A percentile compares a stretch with the other conserved stretches of the same genome.
Conservation (phyloP, 2,888 invertebrate genomes). For the Sinopyrophorus schimmeli region DNA sequence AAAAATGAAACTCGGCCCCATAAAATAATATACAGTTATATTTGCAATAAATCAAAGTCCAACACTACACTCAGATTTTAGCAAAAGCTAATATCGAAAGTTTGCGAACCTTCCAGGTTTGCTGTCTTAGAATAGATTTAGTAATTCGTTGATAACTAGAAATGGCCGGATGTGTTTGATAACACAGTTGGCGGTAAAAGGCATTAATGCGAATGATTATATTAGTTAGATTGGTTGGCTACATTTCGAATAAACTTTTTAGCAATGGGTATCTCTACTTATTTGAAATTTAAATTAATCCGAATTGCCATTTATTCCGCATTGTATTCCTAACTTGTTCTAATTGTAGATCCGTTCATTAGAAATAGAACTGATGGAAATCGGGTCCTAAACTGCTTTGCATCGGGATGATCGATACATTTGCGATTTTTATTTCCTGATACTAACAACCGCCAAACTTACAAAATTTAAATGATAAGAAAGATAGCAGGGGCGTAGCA, state of each 20-base stretch:
- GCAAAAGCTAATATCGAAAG: slow-evolving; percentile 12
- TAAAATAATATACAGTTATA: too few relatives aligned
- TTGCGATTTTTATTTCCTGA: too few relatives aligned
- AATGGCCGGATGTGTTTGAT: slow-evolving; percentile 13
- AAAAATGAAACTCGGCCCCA: too few relatives aligned
- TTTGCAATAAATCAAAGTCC: slow-evolving; percentile 6
- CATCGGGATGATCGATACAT: too few relatives aligned
- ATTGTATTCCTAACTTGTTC: slow-evolving; percentile 1
- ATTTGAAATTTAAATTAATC: not conserved
- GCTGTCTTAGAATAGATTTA: slow-evolving; percentile 16
- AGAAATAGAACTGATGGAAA: too few relatives aligned
- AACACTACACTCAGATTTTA: slow-evolving; percentile 9
- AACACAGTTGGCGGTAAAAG: slow-evolving; percentile 14
- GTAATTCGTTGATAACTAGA: slow-evolving; percentile 11
- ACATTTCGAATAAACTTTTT: slow-evolving; percentile 10
- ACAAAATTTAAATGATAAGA: too few relatives aligned
- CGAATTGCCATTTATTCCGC: not conserved
- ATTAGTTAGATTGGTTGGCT: slow-evolving; percentile 16
- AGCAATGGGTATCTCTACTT: slow-evolving; percentile 1
- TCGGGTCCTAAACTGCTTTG: too few relatives aligned
- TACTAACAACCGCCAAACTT: too few relatives aligned
- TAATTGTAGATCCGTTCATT: too few relatives aligned
- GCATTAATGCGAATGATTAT: slow-evolving; percentile 23
- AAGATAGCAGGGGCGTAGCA: too few relatives aligned
- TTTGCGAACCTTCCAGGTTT: slow-evolving; percentile 8